Percentiles rank a stretch among this genome's conserved stretches.
Evolutionary conservation across 2,888 invertebrate species (phyloP).

Genomic region (Brachynemurus nebulosus): DNA sequence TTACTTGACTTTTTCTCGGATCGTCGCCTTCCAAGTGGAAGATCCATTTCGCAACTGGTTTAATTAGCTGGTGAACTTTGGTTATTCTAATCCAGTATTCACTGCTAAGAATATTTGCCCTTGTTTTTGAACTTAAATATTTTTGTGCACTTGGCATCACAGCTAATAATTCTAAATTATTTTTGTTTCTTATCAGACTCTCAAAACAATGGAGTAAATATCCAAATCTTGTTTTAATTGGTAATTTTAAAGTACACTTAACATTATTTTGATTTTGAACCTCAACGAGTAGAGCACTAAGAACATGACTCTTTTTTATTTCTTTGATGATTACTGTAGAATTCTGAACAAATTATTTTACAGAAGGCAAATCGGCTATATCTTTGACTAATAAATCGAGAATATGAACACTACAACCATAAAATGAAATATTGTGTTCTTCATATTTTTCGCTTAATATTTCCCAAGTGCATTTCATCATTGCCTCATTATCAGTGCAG

Average conservation of each 20-base stretch:
- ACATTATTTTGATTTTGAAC: constrained; percentile 14
- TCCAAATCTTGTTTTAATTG: constrained; percentile 17
- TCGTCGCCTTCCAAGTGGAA: constrained; percentile 16
- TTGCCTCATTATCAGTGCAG: constrained; percentile 18
- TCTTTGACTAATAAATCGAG: constrained; percentile 12
- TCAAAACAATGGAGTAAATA: constrained; percentile 18
- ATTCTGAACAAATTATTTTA: constrained; percentile 14
- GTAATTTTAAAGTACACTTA: constrained; percentile 15
- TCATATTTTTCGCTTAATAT: constrained; percentile 18
- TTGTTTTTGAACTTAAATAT: constrained; percentile 12
- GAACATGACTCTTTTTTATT: constrained; percentile 18
- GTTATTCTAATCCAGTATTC: constrained; percentile 16
- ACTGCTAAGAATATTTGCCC: constrained; percentile 15
- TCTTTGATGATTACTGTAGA: constrained; percentile 18
- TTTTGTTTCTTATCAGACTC: constrained; percentile 18
- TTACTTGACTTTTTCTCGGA: constrained; percentile 16
- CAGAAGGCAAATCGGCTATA: constrained; percentile 14
- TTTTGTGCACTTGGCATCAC: constrained; percentile 16
- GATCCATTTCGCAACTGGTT: constrained; percentile 17
- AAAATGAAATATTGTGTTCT: neutral
- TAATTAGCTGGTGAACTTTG: constrained; percentile 14
- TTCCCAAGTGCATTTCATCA: constrained; percentile 19
- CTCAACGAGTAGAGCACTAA: constrained; percentile 15
- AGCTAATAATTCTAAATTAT: constrained; percentile 18
- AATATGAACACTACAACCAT: neutral